Conservation (phyloP, 2,888 invertebrate genomes). For the Erebia ligea region DNA sequence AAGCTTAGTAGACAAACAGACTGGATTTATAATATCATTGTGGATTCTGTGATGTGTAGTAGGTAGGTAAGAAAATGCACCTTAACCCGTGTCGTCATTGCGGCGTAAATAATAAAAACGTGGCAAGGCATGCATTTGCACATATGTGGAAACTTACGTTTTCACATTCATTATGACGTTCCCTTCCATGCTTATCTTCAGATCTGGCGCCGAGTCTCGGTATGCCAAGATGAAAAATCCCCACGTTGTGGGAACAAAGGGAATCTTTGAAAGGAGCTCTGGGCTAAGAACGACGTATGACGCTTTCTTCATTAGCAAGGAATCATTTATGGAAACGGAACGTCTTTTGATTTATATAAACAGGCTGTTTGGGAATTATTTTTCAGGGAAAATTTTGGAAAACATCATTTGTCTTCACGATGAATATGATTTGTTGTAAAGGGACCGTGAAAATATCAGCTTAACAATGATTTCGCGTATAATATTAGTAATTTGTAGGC, state of each 20-base stretch:
- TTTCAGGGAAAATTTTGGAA: neutral
- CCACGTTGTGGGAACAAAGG: slow-evolving; percentile 26
- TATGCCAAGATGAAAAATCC: slow-evolving; percentile 33
- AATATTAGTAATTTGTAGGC: too few relatives aligned
- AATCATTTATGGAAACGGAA: slow-evolving; percentile 8
- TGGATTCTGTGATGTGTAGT: too few relatives aligned
- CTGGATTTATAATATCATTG: too few relatives aligned
- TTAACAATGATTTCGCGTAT: too few relatives aligned
- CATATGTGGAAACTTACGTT: slow-evolving; percentile 39
- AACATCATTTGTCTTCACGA: too few relatives aligned
- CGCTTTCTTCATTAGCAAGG: slow-evolving; percentile 23
- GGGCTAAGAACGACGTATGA: slow-evolving; percentile 19
- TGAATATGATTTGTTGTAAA: too few relatives aligned
- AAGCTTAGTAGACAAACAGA: too few relatives aligned
- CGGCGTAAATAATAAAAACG: slow-evolving; percentile 68
- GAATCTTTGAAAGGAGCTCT: slow-evolving; percentile 28
- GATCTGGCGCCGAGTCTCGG: slow-evolving; percentile 36
- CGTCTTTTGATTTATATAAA: slow-evolving; percentile 6
- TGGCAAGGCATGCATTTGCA: slow-evolving; percentile 42
- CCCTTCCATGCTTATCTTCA: slow-evolving; percentile 36
- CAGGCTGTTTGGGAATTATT: neutral
- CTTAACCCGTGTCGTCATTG: slow-evolving; percentile 51
- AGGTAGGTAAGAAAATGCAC: slow-evolving; percentile 14
- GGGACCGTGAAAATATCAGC: too few relatives aligned
- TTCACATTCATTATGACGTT: slow-evolving; percentile 41